Base-by-base conservation (phyloP, 2,888 invertebrate genomes). In the Spisula subtruncata region DNA sequence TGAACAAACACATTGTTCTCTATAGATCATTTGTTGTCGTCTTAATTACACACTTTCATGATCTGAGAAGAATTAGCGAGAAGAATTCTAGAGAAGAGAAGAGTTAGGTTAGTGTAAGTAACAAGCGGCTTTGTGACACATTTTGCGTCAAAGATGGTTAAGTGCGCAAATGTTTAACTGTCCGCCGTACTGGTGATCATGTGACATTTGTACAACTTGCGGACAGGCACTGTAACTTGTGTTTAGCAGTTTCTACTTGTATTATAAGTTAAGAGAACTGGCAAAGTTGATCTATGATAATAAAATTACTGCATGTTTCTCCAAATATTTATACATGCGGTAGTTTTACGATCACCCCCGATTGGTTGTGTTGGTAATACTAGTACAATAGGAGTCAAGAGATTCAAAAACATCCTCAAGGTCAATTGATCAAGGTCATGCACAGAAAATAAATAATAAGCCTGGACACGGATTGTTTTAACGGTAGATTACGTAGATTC, bases 401-500 rank as follows among this genome's bases (percentile, higher is more conserved):
- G 80, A 85, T 85, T 85, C 80, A 85, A 80, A 54, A 32, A 32
- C 14, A 54, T 54, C 56, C 54, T 85, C 46, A 80, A 41, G 79
- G 56, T 54, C 75, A 35, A 14, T 5, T 79, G 54, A 60, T 80
- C 80, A 60, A 88, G 87, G 90, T 91, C 91, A 92, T 92, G 92
- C 92, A 92, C 60, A 90, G 90, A 91, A 91, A 87, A 83, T 60
- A 89, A 80, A 41, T 81, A 92, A 90, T 85, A 75, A 75, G 75
- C 35, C 90, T 85, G 90, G 90, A 89, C 87, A 81, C 90, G 81
- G 79, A 89, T 54, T 54, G 83, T 41, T 81, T 88, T 66, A 87
- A 83, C 85, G 89, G 89, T 60, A 83, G 90, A 90, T 85, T 92
- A 92, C 84, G 87, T 85, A 83, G 89, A 83, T 87, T 90, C 90